These are phyloP conservation scores for Cyclura pinguis DNA, from an alignment of 2,797 vertebrate genomes.

Conservation along the genomic window DNA sequence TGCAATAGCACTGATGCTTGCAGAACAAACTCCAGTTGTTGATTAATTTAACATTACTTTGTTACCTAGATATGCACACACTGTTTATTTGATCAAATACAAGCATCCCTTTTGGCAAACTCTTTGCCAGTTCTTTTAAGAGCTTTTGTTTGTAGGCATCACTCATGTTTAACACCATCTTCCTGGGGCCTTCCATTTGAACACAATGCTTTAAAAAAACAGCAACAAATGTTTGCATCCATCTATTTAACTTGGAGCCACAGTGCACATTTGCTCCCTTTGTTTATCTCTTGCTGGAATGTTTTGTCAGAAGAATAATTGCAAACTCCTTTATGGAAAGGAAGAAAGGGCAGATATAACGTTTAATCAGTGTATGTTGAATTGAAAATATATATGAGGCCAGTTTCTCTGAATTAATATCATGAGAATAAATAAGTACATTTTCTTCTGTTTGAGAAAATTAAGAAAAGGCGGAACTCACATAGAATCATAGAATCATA, in stretches of 20 bases:
- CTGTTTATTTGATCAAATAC: constrained; percentile 58
- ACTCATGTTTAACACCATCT: constrained; percentile 26
- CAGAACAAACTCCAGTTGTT: constrained; percentile 40
- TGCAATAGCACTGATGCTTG: constrained; percentile 46
- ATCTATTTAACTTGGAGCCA: constrained; percentile 28
- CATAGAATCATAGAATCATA: too few relatives aligned
- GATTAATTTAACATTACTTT: constrained; percentile 28
- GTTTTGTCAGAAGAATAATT: background rate
- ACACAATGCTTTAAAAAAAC: constrained; percentile 22
- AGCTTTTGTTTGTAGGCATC: constrained; percentile 50
- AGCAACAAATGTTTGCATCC: constrained; percentile 4
- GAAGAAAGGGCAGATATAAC: background rate
- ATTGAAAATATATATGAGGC: background rate
- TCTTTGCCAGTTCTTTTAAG: constrained; percentile 45
- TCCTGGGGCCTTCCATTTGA: constrained; percentile 52
- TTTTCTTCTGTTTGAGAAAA: background rate
- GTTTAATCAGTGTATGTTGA: background rate
- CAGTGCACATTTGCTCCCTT: background rate
- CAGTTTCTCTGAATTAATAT: constrained; percentile 19
- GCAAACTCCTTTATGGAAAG: background rate
- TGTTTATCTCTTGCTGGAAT: constrained; percentile 19
- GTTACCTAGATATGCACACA: constrained; percentile 32
- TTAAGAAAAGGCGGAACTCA: background rate
- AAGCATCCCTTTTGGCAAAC: constrained; percentile 52
- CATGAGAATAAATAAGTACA: background rate